Conservation (phyloP, 2,113 vertebrate genomes). For the Amblyornis subalaris region DNA sequence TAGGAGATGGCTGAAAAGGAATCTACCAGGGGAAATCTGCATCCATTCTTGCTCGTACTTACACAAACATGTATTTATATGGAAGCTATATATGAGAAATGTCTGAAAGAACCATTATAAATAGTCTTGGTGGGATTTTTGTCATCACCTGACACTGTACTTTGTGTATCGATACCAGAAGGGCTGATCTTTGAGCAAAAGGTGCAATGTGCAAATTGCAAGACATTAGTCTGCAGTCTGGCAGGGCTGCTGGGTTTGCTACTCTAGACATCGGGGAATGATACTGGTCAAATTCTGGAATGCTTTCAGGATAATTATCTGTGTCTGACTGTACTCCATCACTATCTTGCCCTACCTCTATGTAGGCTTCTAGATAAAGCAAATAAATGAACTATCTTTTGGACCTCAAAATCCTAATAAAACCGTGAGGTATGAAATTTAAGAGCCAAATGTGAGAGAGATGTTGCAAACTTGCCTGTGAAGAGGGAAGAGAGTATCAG, state of each 20-base stretch:
- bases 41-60: not conserved
- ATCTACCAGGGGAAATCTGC: not conserved
- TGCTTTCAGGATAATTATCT: slow-evolving; percentile 35
- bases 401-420: slow-evolving; percentile 60
- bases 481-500: not conserved
- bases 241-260: slow-evolving; percentile 31
- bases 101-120: not conserved
- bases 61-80: not conserved
- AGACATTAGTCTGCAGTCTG: not conserved
- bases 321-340: slow-evolving; percentile 14
- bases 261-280: not conserved
- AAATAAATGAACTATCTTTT: slow-evolving; percentile 60
- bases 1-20: not conserved
- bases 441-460: slow-evolving; percentile 33
- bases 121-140: not conserved
- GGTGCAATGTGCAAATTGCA: not conserved
- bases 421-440: slow-evolving; percentile 57
- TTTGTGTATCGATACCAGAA: not conserved
- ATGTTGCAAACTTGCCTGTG: not conserved
- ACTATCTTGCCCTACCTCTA: not conserved
- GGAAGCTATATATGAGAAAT: not conserved
- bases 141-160: not conserved
- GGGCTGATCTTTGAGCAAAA: slow-evolving; percentile 8
- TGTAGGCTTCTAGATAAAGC: slow-evolving; percentile 16
- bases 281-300: slow-evolving; percentile 19